phyloP scores from a whole-genome alignment of 2,888 invertebrate species.

The Tetranychus piercei region DNA sequence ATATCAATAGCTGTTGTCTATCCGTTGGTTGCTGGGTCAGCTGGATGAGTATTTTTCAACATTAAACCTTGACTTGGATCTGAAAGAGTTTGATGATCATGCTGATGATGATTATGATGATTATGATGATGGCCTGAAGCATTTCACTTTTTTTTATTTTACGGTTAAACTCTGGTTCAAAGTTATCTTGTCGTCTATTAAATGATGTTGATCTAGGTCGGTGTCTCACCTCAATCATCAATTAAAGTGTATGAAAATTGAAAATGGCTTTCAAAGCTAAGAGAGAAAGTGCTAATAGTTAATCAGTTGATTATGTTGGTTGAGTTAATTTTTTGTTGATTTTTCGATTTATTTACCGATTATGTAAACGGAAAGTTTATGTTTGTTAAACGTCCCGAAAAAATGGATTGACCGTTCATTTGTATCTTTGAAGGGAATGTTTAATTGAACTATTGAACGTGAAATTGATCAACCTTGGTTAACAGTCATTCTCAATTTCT shows the following conservation, averaged over 20 bases:
- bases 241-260: neutral
- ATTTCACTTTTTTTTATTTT: neutral
- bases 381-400: too few relatives aligned
- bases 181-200: neutral
- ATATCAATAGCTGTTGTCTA: too few relatives aligned
- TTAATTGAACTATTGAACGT: too few relatives aligned
- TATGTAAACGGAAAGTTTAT: neutral
- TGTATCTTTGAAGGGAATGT: too few relatives aligned
- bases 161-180: neutral
- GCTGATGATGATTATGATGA: neutral
- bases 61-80: too few relatives aligned
- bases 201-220: neutral
- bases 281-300: neutral
- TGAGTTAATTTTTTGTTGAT: neutral
- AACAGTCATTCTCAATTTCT: too few relatives aligned
- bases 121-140: neutral
- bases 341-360: neutral
- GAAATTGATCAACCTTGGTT: too few relatives aligned
- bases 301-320: neutral
- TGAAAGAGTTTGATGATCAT: neutral
- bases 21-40: too few relatives aligned
- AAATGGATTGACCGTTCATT: too few relatives aligned
- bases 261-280: neutral
- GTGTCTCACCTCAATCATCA: neutral
- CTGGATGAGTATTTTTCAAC: too few relatives aligned